A percentile compares a stretch with the other conserved stretches of the same genome.
Evolutionary conservation across 2,113 vertebrate species (phyloP).

Genomic region (Butorides virescens): DNA sequence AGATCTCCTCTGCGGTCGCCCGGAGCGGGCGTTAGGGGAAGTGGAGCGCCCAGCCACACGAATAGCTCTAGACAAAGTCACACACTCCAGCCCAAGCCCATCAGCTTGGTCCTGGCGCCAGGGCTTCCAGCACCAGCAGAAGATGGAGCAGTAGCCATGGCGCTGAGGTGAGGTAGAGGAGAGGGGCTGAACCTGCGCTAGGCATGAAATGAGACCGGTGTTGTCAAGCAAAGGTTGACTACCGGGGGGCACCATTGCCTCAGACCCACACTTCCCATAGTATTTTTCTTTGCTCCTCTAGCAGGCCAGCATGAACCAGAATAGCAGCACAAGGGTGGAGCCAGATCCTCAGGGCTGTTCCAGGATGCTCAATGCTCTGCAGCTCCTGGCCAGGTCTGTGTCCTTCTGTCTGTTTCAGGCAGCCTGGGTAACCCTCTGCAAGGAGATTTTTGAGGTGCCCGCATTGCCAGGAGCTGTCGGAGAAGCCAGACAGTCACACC

Average conservation of each 20-base stretch:
- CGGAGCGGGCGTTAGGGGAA: accelerated
- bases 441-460: background rate
- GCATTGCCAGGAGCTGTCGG: background rate
- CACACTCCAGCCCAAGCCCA: background rate
- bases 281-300: background rate
- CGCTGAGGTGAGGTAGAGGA: background rate
- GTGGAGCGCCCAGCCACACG: background rate
- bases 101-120: background rate
- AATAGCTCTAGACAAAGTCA: background rate
- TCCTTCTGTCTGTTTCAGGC: background rate
- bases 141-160: background rate
- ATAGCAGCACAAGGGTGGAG: background rate
- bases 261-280: background rate
- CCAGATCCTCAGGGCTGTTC: background rate
- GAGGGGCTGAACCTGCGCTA: background rate
- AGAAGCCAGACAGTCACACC: slow-evolving; percentile 19
- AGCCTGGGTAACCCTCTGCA: background rate
- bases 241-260: background rate
- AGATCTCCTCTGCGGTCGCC: accelerated
- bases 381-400: background rate
- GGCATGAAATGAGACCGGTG: background rate
- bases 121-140: background rate
- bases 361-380: background rate
- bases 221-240: background rate
- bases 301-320: background rate